Evolutionary conservation across 1,140 invertebrate species (phyloP), one percentile per base, ranked within the genome.

Genomic region (Apocrypta bakeri): DNA sequence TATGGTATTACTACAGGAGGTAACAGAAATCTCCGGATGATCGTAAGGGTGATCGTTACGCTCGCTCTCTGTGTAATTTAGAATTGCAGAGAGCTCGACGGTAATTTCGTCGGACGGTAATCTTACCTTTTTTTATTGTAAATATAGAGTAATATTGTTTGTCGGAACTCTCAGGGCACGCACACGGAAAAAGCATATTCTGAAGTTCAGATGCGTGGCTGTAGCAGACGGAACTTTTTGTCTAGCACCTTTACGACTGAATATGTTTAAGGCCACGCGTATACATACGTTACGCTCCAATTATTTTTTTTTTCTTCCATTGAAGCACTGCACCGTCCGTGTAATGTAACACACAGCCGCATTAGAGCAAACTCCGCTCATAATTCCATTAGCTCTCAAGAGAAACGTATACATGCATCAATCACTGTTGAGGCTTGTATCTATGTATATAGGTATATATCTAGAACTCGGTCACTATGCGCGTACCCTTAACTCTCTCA

Each of bases 31-130:
- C 6, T 21, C 29, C 64, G 63, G 48, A 7, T 1, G 48, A 21
- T 21, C 48, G 14, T 56, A 17, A 56, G 48, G 63, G n/a, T 64
- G 76, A 79, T 69, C 25, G 40, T 56, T 71, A 71, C 42, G 9
- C 42, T 61, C 68, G n/a, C 6, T 12, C 17, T 7, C 11, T 48
- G 31, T 73, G 21, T 73, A 73, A 73, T 80, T 72, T 72, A 56
- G 63, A 72, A 80, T 80, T 64, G 42, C 56, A 3, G 29, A 27
- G 40, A 9, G 40, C 40, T 42, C 40, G 9, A 17, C 42, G 42
- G 42, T 2, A 64, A 61, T n/a, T 61, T 61, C 56, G n/a, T 6
- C 33, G 3, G 33, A n/a, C n/a, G n/a, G n/a, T n/a, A n/a, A n/a
- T n/a, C n/a, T n/a, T n/a, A n/a, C 42, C 21, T 48, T 48, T 48